Evolutionary conservation across 2,888 invertebrate species (phyloP), one percentile per base, ranked within the genome.

Genomic region (Ligdia adustata): DNA sequence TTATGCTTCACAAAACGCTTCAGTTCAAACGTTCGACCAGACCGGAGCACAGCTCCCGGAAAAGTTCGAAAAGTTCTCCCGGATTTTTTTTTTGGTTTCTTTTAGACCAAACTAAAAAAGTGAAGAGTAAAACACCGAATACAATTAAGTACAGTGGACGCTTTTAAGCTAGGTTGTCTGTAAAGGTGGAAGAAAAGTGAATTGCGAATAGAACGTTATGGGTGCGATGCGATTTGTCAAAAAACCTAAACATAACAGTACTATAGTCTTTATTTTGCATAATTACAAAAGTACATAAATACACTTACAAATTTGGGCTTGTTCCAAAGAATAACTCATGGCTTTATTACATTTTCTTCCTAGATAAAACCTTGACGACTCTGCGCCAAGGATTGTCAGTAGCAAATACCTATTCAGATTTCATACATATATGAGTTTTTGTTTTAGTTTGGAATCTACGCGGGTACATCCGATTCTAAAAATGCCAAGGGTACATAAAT

Each of bases 61-160:
- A 46, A 35, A 51, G 42, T 37, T 43, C 27, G 12, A 44, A 43
- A 59, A 52, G 39, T 9, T 16, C 14, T 32, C 32, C 7, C 7
- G 32, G 2, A 2, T 9, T 28, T 37, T 42, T 33, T 42, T 43
- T 42, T 14, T 22, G 20, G 7, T 27, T 31, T 18, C 26, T 27
- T 31, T 48, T 48, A 42, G 39, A 42, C 37, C 20, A 18, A 13
- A 1, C 26, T 9, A 31, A 39, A 48, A 42, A 44, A 26, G 37
- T 16, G 22, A 27, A 34, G 27, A 11, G 14, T 11, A 32, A 31
- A 44, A 33, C 34, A 44, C 38, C 11, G 24, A 50, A 55, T 39
- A 48, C 47, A 47, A 55, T 45, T 48, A n/a, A n/a, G n/a, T n/a
- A 39, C 35, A 27, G 37, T 31, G 32, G 35, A 42, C 45, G 35